These are phyloP conservation scores for Eulacestoma nigropectus DNA, from an alignment of 2,113 vertebrate species.

Conservation along the genomic window DNA sequence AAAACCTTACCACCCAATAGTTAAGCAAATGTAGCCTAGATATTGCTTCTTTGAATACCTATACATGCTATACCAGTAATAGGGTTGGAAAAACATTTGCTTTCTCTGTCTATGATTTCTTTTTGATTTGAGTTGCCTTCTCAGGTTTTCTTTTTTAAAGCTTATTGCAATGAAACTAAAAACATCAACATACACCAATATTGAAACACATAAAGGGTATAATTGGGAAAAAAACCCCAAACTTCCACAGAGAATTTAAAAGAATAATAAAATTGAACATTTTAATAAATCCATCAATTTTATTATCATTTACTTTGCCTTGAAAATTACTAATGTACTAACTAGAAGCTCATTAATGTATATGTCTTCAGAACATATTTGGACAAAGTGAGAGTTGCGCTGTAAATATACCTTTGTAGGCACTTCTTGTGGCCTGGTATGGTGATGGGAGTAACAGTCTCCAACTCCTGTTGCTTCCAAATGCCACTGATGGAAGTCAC, in stretches of 20 bases:
- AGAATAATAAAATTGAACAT: not conserved
- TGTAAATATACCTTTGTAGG: not conserved
- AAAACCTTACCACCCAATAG: not conserved
- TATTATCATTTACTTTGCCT: not conserved
- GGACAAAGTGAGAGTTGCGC: not conserved
- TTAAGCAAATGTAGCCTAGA: not conserved
- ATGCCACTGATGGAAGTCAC: not conserved
- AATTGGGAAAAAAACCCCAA: not conserved
- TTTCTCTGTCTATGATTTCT: not conserved
- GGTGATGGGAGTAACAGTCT: not conserved
- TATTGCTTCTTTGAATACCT: not conserved
- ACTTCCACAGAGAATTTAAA: not conserved
- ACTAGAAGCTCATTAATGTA: not conserved
- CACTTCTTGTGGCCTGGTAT: not conserved
- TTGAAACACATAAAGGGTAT: not conserved
- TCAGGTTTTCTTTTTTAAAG: not conserved
- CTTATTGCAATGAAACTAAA: not conserved
- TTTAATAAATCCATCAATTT: not conserved
- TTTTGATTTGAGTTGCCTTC: not conserved
- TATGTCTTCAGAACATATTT: not conserved
- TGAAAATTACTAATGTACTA: not conserved
- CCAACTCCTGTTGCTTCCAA: not conserved
- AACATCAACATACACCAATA: not conserved
- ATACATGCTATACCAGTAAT: not conserved
- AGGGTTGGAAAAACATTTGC: not conserved